A percentile compares a stretch with the other conserved stretches of the same genome.
These are phyloP conservation scores for Alviniconcha strummeri DNA, from an alignment of 2,888 invertebrate genomes.

Conservation along the genomic window DNA sequence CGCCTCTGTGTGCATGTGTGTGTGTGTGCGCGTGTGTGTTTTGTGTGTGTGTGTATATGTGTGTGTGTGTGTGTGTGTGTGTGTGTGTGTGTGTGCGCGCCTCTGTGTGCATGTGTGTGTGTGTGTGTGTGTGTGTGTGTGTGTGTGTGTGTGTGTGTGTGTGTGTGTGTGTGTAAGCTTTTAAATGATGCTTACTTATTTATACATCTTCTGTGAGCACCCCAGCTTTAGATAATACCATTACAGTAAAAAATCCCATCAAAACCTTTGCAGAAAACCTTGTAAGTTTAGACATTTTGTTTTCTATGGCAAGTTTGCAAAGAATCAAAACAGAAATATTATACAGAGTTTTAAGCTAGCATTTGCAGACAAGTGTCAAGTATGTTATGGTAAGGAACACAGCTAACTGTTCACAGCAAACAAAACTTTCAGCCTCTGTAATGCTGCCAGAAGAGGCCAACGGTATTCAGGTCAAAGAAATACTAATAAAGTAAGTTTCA, in stretches of 20 bases:
- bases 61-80: constrained; percentile 10
- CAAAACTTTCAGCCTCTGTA: too few relatives aligned
- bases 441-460: too few relatives aligned
- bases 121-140: constrained; percentile 1
- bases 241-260: too few relatives aligned
- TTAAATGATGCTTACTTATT: background rate
- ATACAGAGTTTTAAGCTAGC: background rate
- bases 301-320: background rate
- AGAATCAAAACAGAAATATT: background rate
- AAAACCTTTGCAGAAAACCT: background rate
- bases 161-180: background rate
- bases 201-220: too few relatives aligned
- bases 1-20: constrained; percentile 8
- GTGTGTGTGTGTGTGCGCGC: background rate
- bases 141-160: constrained; percentile 4
- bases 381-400: too few relatives aligned
- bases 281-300: background rate
- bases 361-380: too few relatives aligned
- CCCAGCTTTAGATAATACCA: background rate
- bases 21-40: background rate
- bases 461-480: too few relatives aligned
- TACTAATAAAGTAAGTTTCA: too few relatives aligned
- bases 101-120: constrained; percentile 6
- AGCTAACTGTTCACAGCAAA: too few relatives aligned
- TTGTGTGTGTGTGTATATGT: background rate